Evolutionary conservation across 2,888 invertebrate species (phyloP).

Genomic region (Acleris sparsana): DNA sequence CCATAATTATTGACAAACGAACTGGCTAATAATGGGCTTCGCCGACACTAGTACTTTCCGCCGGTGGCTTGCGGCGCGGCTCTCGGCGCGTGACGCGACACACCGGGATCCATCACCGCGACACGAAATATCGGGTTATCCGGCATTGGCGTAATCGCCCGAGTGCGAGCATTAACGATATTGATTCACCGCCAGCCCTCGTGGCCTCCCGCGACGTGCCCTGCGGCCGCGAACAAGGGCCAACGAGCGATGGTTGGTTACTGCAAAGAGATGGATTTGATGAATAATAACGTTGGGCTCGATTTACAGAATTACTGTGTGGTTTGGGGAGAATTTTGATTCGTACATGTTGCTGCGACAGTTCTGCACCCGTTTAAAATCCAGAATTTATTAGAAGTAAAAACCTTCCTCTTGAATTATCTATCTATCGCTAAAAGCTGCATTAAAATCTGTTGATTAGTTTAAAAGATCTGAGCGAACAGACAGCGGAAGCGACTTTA

Average conservation of each 20-base stretch:
- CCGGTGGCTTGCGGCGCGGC: conserved; percentile 9
- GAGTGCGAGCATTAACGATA: conserved; percentile 30
- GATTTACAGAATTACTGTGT: conserved; percentile 9
- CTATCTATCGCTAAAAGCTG: no score
- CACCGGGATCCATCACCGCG: conserved; percentile 28
- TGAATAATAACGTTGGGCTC: conserved; percentile 23
- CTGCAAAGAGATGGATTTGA: conserved; percentile 25
- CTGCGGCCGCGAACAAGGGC: neutral
- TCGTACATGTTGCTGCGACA: neutral
- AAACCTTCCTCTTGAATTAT: no score
- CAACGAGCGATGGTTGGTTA: neutral
- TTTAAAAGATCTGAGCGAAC: no score
- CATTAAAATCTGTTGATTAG: no score
- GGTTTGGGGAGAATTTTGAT: conserved; percentile 7
- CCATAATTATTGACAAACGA: no score
- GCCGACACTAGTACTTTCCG: neutral
- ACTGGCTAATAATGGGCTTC: no score
- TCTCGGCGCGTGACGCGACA: conserved; percentile 5
- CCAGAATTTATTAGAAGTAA: no score
- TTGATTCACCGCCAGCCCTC: conserved; percentile 16
- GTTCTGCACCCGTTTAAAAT: no score
- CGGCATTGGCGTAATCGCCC: conserved; percentile 22
- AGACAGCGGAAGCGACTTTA: no score
- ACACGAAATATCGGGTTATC: conserved; percentile 31
- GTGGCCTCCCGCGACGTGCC: conserved; percentile 1